phyloP scores from a whole-genome alignment of 30 jellyfish, hydroid and myxozoan species.

The Chrysaora quinquecirrha region DNA sequence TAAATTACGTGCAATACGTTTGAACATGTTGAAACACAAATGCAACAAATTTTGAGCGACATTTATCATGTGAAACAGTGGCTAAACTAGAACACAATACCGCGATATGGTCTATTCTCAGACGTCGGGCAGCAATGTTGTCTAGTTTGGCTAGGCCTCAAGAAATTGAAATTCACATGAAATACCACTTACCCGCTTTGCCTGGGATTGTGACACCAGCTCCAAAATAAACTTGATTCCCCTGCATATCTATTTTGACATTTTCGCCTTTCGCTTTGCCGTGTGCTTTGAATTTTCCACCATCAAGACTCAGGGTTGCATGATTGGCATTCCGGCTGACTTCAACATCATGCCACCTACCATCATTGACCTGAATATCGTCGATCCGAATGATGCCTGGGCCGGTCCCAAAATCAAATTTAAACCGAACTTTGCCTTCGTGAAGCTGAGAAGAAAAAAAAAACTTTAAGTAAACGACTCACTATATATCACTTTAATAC shows the following conservation, averaged over 20 bases:
- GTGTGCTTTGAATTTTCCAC: constrained; percentile 46
- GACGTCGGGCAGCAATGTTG: no score
- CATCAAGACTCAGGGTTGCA: constrained; percentile 81
- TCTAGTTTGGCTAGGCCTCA: no score
- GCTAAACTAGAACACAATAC: no score
- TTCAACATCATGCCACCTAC: constrained; percentile 88
- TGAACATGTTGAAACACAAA: no score
- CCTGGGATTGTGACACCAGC: constrained; percentile 77
- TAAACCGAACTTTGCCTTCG: constrained; percentile 73
- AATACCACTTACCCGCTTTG: constrained; percentile 45
- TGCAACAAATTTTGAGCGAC: no score
- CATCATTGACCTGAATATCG: constrained; percentile 87
- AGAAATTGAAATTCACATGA: no score
- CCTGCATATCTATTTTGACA: constrained; percentile 80
- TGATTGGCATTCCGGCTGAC: constrained; percentile 82
- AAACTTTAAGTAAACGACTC: no score
- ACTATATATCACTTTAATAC: no score
- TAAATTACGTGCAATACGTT: no score
- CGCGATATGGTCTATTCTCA: no score
- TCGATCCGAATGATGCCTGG: constrained; percentile 66
- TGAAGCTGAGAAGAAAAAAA: constrained; percentile 22
- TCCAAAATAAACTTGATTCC: constrained; percentile 79
- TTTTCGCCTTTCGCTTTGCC: constrained; percentile 92
- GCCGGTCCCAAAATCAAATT: constrained; percentile 97
- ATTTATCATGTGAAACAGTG: no score